Evolutionary conservation across 2,888 invertebrate genomes (phyloP).

Genomic region (Dexiosoma caninum): DNA sequence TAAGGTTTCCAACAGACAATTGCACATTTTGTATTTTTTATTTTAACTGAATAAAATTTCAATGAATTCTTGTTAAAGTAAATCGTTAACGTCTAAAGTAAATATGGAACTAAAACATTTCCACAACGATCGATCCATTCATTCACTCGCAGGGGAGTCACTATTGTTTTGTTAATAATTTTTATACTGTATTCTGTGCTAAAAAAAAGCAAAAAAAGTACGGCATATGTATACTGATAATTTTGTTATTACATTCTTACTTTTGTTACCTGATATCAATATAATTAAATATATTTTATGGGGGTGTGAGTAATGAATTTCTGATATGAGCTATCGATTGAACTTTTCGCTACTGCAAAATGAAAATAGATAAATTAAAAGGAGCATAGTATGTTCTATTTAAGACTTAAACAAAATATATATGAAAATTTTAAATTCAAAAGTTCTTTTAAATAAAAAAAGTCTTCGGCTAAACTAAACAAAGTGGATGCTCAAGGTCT

Average conservation of each 20-base stretch:
- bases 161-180: not conserved
- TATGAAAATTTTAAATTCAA: no score
- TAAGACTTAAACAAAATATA: no score
- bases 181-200: not conserved
- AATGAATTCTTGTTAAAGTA: not conserved
- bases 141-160: not conserved
- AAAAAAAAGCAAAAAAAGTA: no score
- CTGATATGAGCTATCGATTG: not conserved
- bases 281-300: not conserved
- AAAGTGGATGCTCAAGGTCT: no score
- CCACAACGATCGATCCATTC: not conserved
- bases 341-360: not conserved
- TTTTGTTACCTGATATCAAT: constrained; percentile 11
- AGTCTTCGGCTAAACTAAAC: no score
- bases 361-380: no score
- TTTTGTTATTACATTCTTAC: not conserved
- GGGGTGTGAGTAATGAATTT: not conserved
- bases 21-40: constrained; percentile 69
- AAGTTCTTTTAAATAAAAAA: no score
- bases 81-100: not conserved
- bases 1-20: constrained; percentile 72
- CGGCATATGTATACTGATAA: constrained; percentile 46
- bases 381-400: no score
- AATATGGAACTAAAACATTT: constrained; percentile 26
- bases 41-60: no score